Conservation (phyloP, 1,140 invertebrate species). For the Pollicipes pollicipes region DNA sequence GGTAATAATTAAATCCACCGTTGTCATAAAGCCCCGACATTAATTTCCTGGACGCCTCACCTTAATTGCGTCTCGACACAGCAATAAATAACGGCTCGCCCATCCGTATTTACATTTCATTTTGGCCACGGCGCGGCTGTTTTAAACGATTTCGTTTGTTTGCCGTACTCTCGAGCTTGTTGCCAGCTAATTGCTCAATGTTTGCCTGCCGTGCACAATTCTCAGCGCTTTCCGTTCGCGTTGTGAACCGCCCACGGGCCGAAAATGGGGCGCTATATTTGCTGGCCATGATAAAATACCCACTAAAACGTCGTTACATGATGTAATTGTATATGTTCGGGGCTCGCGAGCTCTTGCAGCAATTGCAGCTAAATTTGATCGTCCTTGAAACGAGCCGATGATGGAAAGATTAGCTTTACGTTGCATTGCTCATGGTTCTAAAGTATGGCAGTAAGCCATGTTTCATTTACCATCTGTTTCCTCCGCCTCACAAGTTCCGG, state of each 20-base stretch:
- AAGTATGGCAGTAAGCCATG: no score
- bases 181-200: background rate
- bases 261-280: background rate
- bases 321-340: background rate
- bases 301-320: background rate
- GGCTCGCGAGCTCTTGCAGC: background rate
- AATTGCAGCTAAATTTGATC: no score
- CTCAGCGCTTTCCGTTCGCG: background rate
- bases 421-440: no score
- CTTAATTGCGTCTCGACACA: background rate
- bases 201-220: background rate
- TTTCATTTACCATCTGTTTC: no score
- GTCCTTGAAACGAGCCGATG: no score
- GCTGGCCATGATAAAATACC: background rate
- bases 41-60: slow-evolving; percentile 1
- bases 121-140: background rate
- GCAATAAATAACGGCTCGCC: background rate
- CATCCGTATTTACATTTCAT: background rate
- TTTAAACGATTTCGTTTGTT: background rate
- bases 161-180: background rate
- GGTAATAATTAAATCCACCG: background rate
- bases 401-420: no score
- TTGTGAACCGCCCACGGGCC: background rate
- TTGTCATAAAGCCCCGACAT: background rate
- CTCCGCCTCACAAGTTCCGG: no score